A percentile compares a stretch with the other conserved stretches of the same genome.
Conservation (phyloP, 2,113 vertebrate species). For the Antechinus flavipes region DNA sequence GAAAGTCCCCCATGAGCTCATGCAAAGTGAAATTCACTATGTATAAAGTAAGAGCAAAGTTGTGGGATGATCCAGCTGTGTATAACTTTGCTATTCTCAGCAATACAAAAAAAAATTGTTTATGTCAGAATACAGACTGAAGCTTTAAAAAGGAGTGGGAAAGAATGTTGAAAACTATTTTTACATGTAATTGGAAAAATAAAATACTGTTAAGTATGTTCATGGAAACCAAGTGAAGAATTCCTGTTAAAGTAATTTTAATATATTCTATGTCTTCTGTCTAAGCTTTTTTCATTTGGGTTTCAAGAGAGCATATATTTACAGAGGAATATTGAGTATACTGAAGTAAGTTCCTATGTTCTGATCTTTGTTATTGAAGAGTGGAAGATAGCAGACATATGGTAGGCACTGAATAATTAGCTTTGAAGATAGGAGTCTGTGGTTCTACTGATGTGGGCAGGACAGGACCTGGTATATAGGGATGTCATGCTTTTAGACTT, state of each 20-base stretch:
- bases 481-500: not conserved
- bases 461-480: not conserved
- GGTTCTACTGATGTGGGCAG: not conserved
- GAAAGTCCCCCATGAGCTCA: too few species aligned
- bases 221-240: not conserved
- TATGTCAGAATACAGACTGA: too few species aligned
- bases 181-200: too few species aligned
- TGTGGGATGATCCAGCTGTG: too few species aligned
- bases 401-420: not conserved
- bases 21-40: too few species aligned
- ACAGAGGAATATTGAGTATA: slow-evolving; percentile 1
- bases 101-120: too few species aligned
- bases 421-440: not conserved
- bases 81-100: too few species aligned
- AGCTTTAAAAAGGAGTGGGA: too few species aligned
- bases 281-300: not conserved
- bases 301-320: not conserved
- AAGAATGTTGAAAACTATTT: too few species aligned
- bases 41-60: too few species aligned
- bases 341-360: not conserved
- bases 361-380: not conserved
- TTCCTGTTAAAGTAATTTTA: not conserved
- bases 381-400: not conserved
- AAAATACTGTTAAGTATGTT: not conserved
- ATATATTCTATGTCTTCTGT: not conserved